Evolutionary conservation across 2,113 vertebrate species (phyloP).

Genomic region (Gracilinanus agilis): DNA sequence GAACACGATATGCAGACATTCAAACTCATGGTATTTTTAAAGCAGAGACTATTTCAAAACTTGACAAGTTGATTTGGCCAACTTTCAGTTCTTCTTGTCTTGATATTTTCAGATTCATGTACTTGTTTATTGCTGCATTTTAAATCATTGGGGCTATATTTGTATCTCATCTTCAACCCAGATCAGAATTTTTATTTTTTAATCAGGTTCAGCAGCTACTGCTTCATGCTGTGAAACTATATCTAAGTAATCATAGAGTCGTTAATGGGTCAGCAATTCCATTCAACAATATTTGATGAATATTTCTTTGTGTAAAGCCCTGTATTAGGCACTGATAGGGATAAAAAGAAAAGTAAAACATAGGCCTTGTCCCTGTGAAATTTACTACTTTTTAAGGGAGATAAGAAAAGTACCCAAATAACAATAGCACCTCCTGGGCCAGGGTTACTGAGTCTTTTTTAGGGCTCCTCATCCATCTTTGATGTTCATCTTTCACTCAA

Average conservation of each 20-base stretch:
- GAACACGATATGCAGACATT: not conserved
- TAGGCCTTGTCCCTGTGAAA: not conserved
- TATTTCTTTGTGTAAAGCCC: not conserved
- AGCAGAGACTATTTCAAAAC: not conserved
- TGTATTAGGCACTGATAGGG: not conserved
- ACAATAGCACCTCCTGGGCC: not conserved
- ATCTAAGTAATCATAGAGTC: slow-evolving; percentile 17
- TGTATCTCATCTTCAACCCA: not conserved
- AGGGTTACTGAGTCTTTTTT: no score
- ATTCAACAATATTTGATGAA: not conserved
- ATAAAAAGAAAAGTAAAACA: not conserved
- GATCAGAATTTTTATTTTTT: not conserved
- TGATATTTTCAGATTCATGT: rapidly evolving
- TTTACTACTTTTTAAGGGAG: not conserved
- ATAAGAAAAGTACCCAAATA: not conserved
- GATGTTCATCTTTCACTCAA: no score
- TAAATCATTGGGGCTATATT: not conserved
- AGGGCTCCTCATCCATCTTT: no score
- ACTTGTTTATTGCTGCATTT: rapidly evolving
- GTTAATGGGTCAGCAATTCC: not conserved
- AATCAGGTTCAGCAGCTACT: not conserved
- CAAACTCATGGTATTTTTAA: not conserved
- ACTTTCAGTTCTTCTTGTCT: not conserved
- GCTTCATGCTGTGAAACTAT: not conserved
- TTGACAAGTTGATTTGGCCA: not conserved